Evolutionary conservation across 1,140 invertebrate species (phyloP), one percentile per base, ranked within the genome.

Genomic region (Drosophila parvula): DNA sequence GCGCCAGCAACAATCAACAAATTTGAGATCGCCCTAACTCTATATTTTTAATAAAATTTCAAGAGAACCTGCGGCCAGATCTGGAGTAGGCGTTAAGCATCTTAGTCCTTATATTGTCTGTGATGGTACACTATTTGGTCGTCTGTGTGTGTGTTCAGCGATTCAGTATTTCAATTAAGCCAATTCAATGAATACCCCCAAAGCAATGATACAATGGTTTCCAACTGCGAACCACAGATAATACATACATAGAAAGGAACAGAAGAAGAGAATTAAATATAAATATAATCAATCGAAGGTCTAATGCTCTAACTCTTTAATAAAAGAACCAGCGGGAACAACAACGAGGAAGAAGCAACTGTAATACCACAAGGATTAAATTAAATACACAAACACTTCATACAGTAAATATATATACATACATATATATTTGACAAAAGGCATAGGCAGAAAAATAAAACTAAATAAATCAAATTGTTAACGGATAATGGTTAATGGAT

Each of bases 261-360:
- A 28, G 53, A 48, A 58, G 5, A 40, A 40, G 14, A 55, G 10
- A 53, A 55, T 55, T 69, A 40, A 69, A 61, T 56, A 30, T 61
- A 65, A 51, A 51, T 18, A 57, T 67, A 77, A 73, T 62, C 51
- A 57, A 79, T 53, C 61, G 59, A 74, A 75, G 40, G 56, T 65
- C 41, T 71, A 73, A 75, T 65, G 74, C 44, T 75, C 60, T 75
- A 76, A 69, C 57, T 83, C 51, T 71, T 69, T 59, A 80, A 74
- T 57, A 50, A 77, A 55, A 86, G 34, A 86, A 85, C 83, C 69
- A 86, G 83, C 86, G 90, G 90, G 90, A 91, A 86, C 85, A 91
- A 91, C 90, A 91, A 91, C 90, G 90, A 91, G 78, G 84, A 91
- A 70, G 75, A 91, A 74, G 76, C 81, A 91, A 78, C 86, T 86